These are phyloP conservation scores for Diplodus puntazzo DNA, from an alignment of 2,797 vertebrate genomes.

Conservation along the genomic window DNA sequence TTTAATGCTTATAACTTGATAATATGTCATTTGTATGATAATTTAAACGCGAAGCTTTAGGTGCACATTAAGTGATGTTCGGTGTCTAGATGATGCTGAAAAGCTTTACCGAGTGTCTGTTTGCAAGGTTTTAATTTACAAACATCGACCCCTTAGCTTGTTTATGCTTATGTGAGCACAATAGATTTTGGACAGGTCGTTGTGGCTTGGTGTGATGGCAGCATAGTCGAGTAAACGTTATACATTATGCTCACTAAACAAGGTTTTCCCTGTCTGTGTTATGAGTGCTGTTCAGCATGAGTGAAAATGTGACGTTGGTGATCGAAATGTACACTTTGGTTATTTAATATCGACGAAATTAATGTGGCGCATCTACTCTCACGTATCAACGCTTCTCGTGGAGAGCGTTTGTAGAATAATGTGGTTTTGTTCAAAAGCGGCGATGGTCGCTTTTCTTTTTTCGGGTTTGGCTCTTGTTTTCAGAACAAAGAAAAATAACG, in stretches of 20 bases:
- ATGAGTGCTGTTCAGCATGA: slow-evolving; percentile 35
- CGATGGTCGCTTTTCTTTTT: slow-evolving; percentile 39
- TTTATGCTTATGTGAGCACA: slow-evolving; percentile 77
- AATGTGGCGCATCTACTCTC: slow-evolving; percentile 73
- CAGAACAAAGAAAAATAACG: slow-evolving; percentile 77
- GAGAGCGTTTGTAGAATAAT: slow-evolving; percentile 65
- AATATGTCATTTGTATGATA: slow-evolving; percentile 12
- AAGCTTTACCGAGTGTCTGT: slow-evolving; percentile 31
- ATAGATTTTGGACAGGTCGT: slow-evolving; percentile 75
- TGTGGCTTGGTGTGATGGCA: slow-evolving; percentile 70
- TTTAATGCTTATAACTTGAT: slow-evolving; percentile 55
- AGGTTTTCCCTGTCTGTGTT: slow-evolving; percentile 19
- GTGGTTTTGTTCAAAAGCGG: slow-evolving; percentile 52
- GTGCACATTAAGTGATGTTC: slow-evolving; percentile 31
- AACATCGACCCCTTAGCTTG: slow-evolving; percentile 63
- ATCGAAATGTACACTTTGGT: slow-evolving; percentile 57
- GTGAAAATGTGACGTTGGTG: slow-evolving; percentile 60
- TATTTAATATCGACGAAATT: slow-evolving; percentile 69
- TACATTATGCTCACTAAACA: slow-evolving; percentile 27
- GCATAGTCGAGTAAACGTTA: slow-evolving; percentile 41
- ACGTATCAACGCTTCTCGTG: slow-evolving; percentile 58
- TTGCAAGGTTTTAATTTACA: slow-evolving; percentile 53
- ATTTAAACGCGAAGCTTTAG: slow-evolving; percentile 31
- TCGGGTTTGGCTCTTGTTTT: slow-evolving; percentile 56
- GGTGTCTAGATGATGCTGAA: slow-evolving; percentile 24